Conservation (phyloP, 2,888 invertebrate genomes). For the Leptopilina drosophilae region DNA sequence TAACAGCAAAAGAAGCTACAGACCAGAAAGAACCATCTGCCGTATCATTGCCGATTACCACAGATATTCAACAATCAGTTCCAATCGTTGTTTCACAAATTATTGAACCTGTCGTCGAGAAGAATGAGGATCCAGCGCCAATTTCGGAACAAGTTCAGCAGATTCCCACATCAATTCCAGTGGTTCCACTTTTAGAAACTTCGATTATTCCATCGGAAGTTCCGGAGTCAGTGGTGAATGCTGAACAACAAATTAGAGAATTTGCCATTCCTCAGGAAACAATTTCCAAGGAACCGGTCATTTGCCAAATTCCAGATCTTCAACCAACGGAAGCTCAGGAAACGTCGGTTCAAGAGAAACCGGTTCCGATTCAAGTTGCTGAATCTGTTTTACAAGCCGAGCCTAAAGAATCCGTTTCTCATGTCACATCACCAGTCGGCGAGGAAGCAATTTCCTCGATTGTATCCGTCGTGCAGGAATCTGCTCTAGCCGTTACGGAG, state of each 20-base stretch:
- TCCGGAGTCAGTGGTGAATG: background rate
- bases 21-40: constrained; percentile 42
- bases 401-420: constrained; percentile 69
- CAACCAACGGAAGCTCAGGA: background rate
- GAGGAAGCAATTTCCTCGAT: constrained; percentile 69
- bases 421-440: constrained; percentile 62
- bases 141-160: background rate
- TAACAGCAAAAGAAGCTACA: constrained; percentile 41
- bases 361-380: constrained; percentile 73
- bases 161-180: background rate
- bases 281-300: too few relatives aligned
- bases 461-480: constrained; percentile 66
- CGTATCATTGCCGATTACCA: constrained; percentile 22
- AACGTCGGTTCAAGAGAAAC: constrained; percentile 54
- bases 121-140: background rate
- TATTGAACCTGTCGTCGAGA: constrained; percentile 44
- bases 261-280: too few relatives aligned
- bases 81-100: constrained; percentile 33
- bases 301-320: background rate
- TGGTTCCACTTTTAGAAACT: background rate
- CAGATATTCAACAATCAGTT: constrained; percentile 35
- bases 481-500: constrained; percentile 62
- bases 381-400: constrained; percentile 73
- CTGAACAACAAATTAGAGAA: constrained; percentile 1
- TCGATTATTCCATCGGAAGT: background rate